Percentiles rank a stretch among this genome's conserved stretches.
These are phyloP conservation scores for Oncorhynchus clarkii DNA, from an alignment of 2,113 vertebrate genomes.

Conservation along the genomic window DNA sequence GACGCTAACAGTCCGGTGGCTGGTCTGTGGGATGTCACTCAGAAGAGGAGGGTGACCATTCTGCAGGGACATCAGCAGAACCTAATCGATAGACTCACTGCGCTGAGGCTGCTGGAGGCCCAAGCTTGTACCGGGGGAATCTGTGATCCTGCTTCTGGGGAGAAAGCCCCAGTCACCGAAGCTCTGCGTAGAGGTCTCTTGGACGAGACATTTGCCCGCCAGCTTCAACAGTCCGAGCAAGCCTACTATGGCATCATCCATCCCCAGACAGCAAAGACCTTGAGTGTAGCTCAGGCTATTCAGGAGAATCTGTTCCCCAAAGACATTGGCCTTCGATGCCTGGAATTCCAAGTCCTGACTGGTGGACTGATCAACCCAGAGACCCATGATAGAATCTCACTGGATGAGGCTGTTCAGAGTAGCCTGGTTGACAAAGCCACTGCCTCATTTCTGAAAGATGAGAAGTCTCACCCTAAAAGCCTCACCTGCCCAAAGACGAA, in stretches of 20 bases:
- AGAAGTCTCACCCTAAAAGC: slow-evolving; percentile 73
- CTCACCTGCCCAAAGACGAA: slow-evolving; percentile 89
- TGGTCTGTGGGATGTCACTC: slow-evolving; percentile 85
- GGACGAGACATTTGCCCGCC: slow-evolving; percentile 80
- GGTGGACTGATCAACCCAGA: slow-evolving; percentile 88
- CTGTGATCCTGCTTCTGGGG: slow-evolving; percentile 85
- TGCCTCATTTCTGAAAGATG: slow-evolving; percentile 82
- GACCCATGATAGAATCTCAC: slow-evolving; percentile 74
- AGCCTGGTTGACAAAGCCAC: slow-evolving; percentile 83
- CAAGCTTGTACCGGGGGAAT: slow-evolving; percentile 93
- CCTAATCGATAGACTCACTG: slow-evolving; percentile 82
- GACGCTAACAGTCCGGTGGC: slow-evolving; percentile 84
- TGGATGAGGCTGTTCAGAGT: slow-evolving; percentile 83
- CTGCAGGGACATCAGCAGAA: slow-evolving; percentile 86
- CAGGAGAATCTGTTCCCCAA: slow-evolving; percentile 79
- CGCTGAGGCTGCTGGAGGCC: slow-evolving; percentile 84
- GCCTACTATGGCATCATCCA: slow-evolving; percentile 81
- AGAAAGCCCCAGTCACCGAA: slow-evolving; percentile 75
- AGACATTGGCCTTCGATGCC: slow-evolving; percentile 80
- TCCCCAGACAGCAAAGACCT: slow-evolving; percentile 74
- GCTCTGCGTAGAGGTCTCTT: slow-evolving; percentile 84
- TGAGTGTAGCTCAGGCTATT: slow-evolving; percentile 84
- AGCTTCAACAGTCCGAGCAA: slow-evolving; percentile 83
- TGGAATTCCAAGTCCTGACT: slow-evolving; percentile 89
- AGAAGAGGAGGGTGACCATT: slow-evolving; percentile 82